Conservation (phyloP, 2,888 invertebrate genomes). For the Colletes collaris region DNA sequence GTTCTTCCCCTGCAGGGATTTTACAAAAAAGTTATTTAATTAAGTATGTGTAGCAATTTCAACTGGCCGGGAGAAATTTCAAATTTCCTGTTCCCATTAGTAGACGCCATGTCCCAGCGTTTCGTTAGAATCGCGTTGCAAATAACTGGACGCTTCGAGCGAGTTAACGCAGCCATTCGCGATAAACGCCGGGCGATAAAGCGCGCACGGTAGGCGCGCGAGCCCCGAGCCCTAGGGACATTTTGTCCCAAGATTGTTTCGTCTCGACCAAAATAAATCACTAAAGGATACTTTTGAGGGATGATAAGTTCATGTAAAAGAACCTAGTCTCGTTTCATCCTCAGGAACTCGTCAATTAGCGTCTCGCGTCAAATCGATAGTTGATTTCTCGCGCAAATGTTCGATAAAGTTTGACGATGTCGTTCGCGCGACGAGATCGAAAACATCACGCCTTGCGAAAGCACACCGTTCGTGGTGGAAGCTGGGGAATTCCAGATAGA, state of each 20-base stretch:
- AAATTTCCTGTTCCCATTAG: constrained; percentile 47
- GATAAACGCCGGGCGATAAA: constrained; percentile 22
- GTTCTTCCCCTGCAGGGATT: neutral
- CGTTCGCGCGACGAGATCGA: neutral
- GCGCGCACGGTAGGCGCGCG: neutral
- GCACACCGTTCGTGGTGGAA: neutral
- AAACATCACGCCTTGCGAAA: constrained; percentile 16
- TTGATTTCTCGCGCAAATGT: too few species aligned
- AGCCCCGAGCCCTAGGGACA: constrained; percentile 3
- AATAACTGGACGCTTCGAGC: constrained; percentile 26
- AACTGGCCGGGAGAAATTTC: neutral
- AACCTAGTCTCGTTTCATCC: too few species aligned
- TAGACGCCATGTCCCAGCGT: constrained; percentile 32
- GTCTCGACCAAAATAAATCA: too few species aligned
- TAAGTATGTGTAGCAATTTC: constrained; percentile 18
- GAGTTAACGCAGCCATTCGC: constrained; percentile 20
- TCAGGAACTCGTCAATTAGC: too few species aligned
- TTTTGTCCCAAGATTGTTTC: too few species aligned
- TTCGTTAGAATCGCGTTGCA: constrained; percentile 9
- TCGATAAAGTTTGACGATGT: too few species aligned
- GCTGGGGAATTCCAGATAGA: neutral
- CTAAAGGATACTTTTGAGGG: too few species aligned
- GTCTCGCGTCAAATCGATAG: too few species aligned
- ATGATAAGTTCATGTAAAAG: too few species aligned
- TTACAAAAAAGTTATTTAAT: too few species aligned